Percentiles rank a stretch among this genome's conserved stretches.
Evolutionary conservation across 2,113 vertebrate genomes (phyloP).

Genomic region (Mirza zaza): DNA sequence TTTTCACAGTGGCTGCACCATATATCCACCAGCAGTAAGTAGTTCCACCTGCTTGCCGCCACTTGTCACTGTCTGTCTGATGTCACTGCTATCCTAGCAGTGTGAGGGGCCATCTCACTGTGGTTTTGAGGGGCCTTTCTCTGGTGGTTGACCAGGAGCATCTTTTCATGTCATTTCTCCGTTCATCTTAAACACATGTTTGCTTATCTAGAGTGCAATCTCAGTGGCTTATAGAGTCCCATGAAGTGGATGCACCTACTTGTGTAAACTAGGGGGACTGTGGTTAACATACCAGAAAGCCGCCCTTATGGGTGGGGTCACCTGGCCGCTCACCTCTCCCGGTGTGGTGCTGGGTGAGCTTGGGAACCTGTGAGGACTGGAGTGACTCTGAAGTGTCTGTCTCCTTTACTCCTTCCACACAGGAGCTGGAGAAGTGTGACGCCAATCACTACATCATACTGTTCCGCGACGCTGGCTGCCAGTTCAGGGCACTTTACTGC

Average conservation of each 20-base stretch:
- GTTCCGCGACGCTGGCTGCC: conserved; percentile 96
- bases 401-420: background rate
- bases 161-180: rapidly evolving
- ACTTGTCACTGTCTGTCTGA: rapidly evolving
- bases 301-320: rapidly evolving
- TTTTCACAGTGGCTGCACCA: rapidly evolving
- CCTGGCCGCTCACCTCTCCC: rapidly evolving
- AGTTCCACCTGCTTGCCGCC: rapidly evolving
- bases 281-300: rapidly evolving
- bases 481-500: conserved; percentile 94
- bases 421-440: conserved; percentile 97
- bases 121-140: background rate
- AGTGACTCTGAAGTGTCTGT: rapidly evolving
- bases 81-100: rapidly evolving
- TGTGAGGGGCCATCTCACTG: rapidly evolving
- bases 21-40: rapidly evolving
- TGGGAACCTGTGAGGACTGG: rapidly evolving
- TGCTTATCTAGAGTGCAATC: rapidly evolving
- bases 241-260: rapidly evolving
- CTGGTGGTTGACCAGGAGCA: rapidly evolving
- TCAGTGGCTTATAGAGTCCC: rapidly evolving
- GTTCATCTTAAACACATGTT: rapidly evolving
- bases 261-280: background rate
- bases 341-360: rapidly evolving
- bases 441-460: conserved; percentile 97